Base-by-base conservation (phyloP, 2,797 vertebrate species). In the Diplodus puntazzo region DNA sequence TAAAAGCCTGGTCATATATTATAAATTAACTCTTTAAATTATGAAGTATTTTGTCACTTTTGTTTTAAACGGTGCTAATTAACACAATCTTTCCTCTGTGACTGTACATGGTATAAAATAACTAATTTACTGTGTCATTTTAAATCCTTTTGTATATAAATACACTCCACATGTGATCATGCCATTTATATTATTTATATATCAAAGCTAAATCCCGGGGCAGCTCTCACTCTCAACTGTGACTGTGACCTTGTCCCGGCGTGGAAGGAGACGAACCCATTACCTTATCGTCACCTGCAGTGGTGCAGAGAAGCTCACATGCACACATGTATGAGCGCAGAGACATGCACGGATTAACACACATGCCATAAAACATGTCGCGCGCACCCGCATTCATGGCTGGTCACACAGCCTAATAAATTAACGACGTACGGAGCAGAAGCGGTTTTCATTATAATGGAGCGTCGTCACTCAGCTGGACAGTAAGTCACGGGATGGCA, bases 191-290 rank as follows among this genome's bases (percentile, higher is more conserved):
- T 21, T 1, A 70, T 66, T 43, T 50, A 73, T n/a, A 57, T 58
- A 54, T 66, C 1, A 74, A 48, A 46, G n/a, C 25, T 48, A 45
- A 70, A 68, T 77, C 69, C 57, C 55, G 65, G 77, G 77, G 69
- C 20, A 20, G 62, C 57, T 6, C 63, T 70, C 52, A 64, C 45
- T 20, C n/a, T 20, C n/a, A 63, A 43, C 4, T 0, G 53, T 69
- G 72, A 77, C 50, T 59, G 27, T 79, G 86, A 93, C 89, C 93
- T 92, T 89, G 86, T 81, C 63, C 79, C 70, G 49, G 48, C 58
- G 83, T 54, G 59, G 59, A 68, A 85, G 86, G 71, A 86, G 73
- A 77, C 59, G 71, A 78, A 65, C 53, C 80, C 64, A 68, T 90
- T 69, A 83, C 80, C 76, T 43, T 66, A 72, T 82, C 85, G 79